These are phyloP conservation scores for Oscheius sp. DNA, from an alignment of 2,888 invertebrate genomes.

Conservation along the genomic window DNA sequence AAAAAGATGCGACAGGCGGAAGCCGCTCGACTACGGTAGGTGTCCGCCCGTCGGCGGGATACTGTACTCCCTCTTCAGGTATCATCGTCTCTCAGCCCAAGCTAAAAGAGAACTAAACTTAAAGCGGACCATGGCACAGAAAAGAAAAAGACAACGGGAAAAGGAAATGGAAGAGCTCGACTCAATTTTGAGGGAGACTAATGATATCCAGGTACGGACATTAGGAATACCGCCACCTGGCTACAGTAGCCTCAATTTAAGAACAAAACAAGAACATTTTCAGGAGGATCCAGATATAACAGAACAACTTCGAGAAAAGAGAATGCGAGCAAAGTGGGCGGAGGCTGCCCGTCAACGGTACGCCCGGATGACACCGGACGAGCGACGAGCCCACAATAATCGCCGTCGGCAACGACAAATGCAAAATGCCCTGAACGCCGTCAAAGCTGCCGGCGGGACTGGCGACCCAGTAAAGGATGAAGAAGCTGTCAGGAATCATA, in stretches of 20 bases:
- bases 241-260: too few relatives aligned
- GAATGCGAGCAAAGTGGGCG: slow-evolving; percentile 72
- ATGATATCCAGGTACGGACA: slow-evolving; percentile 70
- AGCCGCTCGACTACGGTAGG: slow-evolving; percentile 66
- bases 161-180: slow-evolving; percentile 72
- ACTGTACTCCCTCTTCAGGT: slow-evolving; percentile 41
- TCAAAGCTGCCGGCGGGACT: slow-evolving; percentile 50
- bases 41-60: not conserved
- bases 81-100: slow-evolving; percentile 68
- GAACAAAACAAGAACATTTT: too few relatives aligned
- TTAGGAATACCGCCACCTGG: not conserved
- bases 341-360: slow-evolving; percentile 70
- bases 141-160: slow-evolving; percentile 71
- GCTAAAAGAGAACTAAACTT: slow-evolving; percentile 71
- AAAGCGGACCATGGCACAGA: slow-evolving; percentile 71
- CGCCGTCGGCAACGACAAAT: slow-evolving; percentile 69
- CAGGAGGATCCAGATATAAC: slow-evolving; percentile 72
- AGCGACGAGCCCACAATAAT: slow-evolving; percentile 68
- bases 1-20: slow-evolving; percentile 72
- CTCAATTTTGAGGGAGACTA: slow-evolving; percentile 66
- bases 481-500: slow-evolving; percentile 64
- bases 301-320: slow-evolving; percentile 70
- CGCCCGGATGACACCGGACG: slow-evolving; percentile 64
- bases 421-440: slow-evolving; percentile 59
- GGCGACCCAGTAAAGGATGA: slow-evolving; percentile 64